Evolutionary conservation across 2,888 invertebrate species (phyloP), one percentile per base, ranked within the genome.

Genomic region (Sinodicranocentrus sp.): DNA sequence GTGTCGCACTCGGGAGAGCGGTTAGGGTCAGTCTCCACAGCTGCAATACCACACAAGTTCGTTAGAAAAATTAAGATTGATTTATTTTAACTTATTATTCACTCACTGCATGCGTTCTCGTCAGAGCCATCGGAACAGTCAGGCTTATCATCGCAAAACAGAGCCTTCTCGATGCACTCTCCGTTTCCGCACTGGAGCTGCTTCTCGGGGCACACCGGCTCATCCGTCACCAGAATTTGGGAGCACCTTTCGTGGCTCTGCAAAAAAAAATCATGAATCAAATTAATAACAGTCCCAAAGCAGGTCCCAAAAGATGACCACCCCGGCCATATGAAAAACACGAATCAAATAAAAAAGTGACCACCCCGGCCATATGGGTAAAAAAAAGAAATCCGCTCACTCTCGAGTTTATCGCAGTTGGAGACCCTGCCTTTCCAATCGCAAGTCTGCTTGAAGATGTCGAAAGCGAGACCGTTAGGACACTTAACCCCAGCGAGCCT

Each of bases 371-470:
- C 59, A 5, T 59, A 10, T 54, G 21, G 48, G 6, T 19, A 54
- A 67, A 33, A 43, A 19, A 10, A 67, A 6, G 6, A 67, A 67
- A 17, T 23, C 68, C 44, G 89, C 97, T 97, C 95, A 97, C 97
- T 97, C 94, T 97, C 96, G 92, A 95, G 90, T 92, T 94, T 93
- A 93, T 97, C 95, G 94, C 97, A 97, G 94, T 97, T 97, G 94
- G 96, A 96, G 92, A 97, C 97, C 93, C 97, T 94, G 91, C 96
- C 94, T 94, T 95, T 97, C 97, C 97, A 97, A 93, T 97, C 97
- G 93, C 97, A 97, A 90, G 97, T 97, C 92, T 97, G 97, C 90
- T 96, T 94, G 91, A 95, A 94, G 91, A 97, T 95, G 94, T 97
- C 97, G 93, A 97, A 97, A 90, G 95, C 96, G 91, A 97, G 93